Evolutionary conservation across 2,113 vertebrate species (phyloP), one percentile per base, ranked within the genome.

Genomic region (Pluvialis apricaria): DNA sequence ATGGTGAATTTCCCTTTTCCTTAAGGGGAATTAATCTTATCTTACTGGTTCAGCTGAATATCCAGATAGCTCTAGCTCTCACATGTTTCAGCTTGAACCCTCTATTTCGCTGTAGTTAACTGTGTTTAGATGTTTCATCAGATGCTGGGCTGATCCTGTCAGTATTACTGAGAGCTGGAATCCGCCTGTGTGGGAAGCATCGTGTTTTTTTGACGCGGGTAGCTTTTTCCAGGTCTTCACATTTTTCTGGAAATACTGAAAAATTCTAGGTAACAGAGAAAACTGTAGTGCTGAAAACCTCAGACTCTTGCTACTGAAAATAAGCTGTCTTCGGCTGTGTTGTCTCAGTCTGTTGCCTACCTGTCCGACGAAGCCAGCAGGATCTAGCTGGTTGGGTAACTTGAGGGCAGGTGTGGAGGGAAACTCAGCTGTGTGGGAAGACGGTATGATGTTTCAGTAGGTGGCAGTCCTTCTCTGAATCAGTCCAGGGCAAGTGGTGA

Each of bases 381-480:
- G 68, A 52, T 54, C 15, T 28, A 19, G 26, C 49, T 34, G 54
- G 28, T 6, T 51, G 44, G 28, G 61, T 75, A 14, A 22, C 26
- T n/a, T 29, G 45, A 52, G 25, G 12, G 57, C 65, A 55, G 65
- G 26, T 64, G 42, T 11, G 14, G 69, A 71, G 65, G 17, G 32
- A 79, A 34, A 12, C 38, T 29, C 6, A 4, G 64, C 22, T 15
- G 0, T 15, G 45, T 65, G 47, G 61, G 52, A 55, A 57, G 65
- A 9, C 13, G n/a, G 16, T 58, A 14, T 4, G n/a, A 6, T 72
- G 44, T 76, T 92, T 90, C 91, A 76, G 61, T 85, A 94, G 94
- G 72, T 94, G 94, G 73, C 95, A 96, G 86, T 47, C 93, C 88
- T 90, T 13, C 64, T 91, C 81, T 31, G 77, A 18, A 11, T 36